Percentiles rank a stretch among this genome's conserved stretches.
Evolutionary conservation across 2,888 invertebrate species (phyloP).

Genomic region (Ectemnius cavifrons): DNA sequence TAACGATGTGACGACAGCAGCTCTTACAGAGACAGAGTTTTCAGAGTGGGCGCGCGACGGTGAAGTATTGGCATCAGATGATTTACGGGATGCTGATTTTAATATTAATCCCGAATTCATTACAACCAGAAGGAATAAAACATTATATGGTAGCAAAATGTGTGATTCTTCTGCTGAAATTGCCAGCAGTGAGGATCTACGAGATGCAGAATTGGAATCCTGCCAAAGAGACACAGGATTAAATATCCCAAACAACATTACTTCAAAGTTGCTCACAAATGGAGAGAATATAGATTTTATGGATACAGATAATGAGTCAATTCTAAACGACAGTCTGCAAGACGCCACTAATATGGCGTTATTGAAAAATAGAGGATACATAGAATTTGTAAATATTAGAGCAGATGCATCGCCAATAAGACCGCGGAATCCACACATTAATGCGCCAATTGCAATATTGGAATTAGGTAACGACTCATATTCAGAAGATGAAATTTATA

Average conservation of each 20-base stretch:
- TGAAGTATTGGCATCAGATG: constrained; percentile 84
- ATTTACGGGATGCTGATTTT: constrained; percentile 84
- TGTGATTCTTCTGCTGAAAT: constrained; percentile 57
- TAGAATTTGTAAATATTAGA: constrained; percentile 82
- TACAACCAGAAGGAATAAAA: constrained; percentile 65
- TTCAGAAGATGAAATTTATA: constrained; percentile 66
- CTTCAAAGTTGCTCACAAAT: constrained; percentile 78
- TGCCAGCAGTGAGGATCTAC: constrained; percentile 74
- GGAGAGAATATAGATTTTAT: constrained; percentile 92
- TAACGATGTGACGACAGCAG: constrained; percentile 85
- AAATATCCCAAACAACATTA: constrained; percentile 66
- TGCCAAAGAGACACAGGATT: constrained; percentile 59
- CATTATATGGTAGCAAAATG: constrained; percentile 27
- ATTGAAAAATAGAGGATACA: constrained; percentile 83
- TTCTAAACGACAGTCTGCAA: constrained; percentile 82
- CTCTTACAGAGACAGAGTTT: constrained; percentile 91
- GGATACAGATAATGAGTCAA: constrained; percentile 91
- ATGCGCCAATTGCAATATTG: constrained; percentile 71
- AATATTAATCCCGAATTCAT: constrained; percentile 80
- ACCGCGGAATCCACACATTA: constrained; percentile 23
- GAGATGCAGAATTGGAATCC: constrained; percentile 74
- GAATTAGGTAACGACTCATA: constrained; percentile 71
- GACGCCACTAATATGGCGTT: constrained; percentile 80
- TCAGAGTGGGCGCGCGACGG: constrained; percentile 94
- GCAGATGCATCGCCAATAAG: constrained; percentile 23